These are phyloP conservation scores for Physocephala rufipes DNA, from an alignment of 2,888 invertebrate genomes.

Conservation along the genomic window DNA sequence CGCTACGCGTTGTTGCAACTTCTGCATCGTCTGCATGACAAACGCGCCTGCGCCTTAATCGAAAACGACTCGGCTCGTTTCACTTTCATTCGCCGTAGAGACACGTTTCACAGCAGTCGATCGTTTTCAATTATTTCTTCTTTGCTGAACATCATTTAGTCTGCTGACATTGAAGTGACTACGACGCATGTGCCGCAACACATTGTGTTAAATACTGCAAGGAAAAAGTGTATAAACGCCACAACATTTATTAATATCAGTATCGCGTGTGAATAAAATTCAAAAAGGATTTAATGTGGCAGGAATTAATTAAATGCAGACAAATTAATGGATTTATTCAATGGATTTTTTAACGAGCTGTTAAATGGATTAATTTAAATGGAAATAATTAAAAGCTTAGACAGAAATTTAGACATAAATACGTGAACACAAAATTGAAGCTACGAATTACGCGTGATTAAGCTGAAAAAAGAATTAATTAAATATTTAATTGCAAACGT, in stretches of 20 bases:
- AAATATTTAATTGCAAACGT: not conserved
- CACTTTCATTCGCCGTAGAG: slow-evolving; percentile 61
- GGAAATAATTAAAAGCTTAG: too few relatives aligned
- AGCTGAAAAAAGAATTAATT: not conserved
- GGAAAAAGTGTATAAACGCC: too few relatives aligned
- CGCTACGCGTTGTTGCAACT: slow-evolving; percentile 20
- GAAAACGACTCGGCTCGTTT: slow-evolving; percentile 57
- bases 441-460: slow-evolving; percentile 4
- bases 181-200: too few relatives aligned
- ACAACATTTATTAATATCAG: too few relatives aligned
- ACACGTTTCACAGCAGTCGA: slow-evolving; percentile 53
- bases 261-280: not conserved
- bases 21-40: not conserved
- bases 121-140: not conserved
- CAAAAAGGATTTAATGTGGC: not conserved
- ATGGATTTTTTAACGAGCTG: too few relatives aligned
- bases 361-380: too few relatives aligned
- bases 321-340: too few relatives aligned
- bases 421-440: not conserved
- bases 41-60: slow-evolving; percentile 46
- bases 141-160: not conserved
- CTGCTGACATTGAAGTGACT: too few relatives aligned
- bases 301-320: too few relatives aligned
- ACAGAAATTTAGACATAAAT: not conserved
- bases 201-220: too few relatives aligned